Evolutionary conservation across 2,113 vertebrate genomes (phyloP), one percentile per base, ranked within the genome.

Genomic region (Emydura subglobosa): DNA sequence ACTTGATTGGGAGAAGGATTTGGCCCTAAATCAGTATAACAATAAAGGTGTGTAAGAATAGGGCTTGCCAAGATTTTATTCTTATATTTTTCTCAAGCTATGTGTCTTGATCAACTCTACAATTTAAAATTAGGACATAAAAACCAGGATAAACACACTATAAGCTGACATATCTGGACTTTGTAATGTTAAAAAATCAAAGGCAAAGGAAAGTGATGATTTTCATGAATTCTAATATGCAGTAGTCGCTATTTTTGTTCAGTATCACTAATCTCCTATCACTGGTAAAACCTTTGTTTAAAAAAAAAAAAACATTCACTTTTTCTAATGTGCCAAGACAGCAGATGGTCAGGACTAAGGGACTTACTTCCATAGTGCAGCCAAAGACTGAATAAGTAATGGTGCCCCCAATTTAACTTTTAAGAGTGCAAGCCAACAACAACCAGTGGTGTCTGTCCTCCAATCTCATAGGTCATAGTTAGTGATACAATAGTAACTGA

Each of bases 331-430:
- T 87, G 87, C 57, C 83, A 97, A 96, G 92, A 92, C 61, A 93
- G 91, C 82, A 53, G 54, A 51, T 68, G 79, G n/a, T 91, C 86
- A 89, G 57, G 82, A 94, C 10, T 1, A 53, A 90, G 87, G 86
- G 95, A 96, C 95, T 96, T 93, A 92, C 93, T 86, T 87, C 86
- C 93, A 89, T 87, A 74, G 81, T 88, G 65, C 76, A 94, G 94
- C 59, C 91, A 90, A 94, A 96, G 96, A 92, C 4, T 95, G 92
- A 93, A 94, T 96, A 97, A 97, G 96, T 97, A 96, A 95, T 94
- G 83, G 90, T 96, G 96, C 96, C 94, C 94, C 96, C 93, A 96
- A 92, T 87, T 97, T 96, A 97, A 97, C 97, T 97, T 91, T 96
- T 80, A 97, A 95, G 93, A 96, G 94, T 85, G 95, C 96, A 96